Evolutionary conservation across 2,113 vertebrate genomes (phyloP).

Genomic region (Corythornis cristatus): DNA sequence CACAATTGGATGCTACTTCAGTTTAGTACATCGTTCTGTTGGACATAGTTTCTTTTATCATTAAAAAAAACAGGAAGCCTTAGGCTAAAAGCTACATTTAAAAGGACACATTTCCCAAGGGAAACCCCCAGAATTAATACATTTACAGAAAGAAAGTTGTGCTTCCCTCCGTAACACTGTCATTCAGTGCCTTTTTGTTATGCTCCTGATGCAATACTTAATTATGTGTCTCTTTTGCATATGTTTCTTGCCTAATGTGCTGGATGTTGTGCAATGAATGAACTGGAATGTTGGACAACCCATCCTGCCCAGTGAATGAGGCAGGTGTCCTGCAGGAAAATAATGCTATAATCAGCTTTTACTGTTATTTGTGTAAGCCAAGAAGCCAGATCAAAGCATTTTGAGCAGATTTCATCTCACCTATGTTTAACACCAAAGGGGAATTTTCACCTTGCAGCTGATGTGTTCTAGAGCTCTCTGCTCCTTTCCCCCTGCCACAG

Average conservation of each 20-base stretch:
- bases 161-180: background rate
- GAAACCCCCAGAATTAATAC: background rate
- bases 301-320: background rate
- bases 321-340: background rate
- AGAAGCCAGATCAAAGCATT: background rate
- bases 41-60: background rate
- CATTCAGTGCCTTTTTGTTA: background rate
- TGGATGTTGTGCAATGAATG: background rate
- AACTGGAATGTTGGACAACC: background rate
- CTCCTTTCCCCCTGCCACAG: background rate
- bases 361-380: background rate
- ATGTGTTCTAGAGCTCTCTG: background rate
- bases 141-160: background rate
- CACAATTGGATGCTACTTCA: background rate
- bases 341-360: background rate
- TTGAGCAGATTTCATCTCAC: background rate
- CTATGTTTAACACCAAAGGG: background rate
- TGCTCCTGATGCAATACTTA: background rate
- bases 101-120: background rate
- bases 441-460: background rate
- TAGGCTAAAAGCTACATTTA: background rate
- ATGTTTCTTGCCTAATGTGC: background rate
- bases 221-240: background rate
- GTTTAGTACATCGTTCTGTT: background rate
- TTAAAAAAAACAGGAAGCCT: background rate